Evolutionary conservation across 2,113 vertebrate genomes (phyloP).

Genomic region (Orthonyx spaldingii): DNA sequence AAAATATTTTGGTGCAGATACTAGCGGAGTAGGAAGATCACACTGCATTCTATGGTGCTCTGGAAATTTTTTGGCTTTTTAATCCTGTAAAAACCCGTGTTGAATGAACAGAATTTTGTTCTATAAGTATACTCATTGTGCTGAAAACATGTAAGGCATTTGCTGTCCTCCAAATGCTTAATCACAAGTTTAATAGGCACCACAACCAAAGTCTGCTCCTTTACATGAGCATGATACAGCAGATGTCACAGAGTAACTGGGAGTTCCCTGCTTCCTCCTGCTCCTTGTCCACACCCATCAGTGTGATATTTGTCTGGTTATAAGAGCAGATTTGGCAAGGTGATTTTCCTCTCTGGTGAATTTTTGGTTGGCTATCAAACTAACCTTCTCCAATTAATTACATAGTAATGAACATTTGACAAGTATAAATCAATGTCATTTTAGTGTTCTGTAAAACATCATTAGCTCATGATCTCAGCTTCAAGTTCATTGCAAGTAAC

Average conservation of each 20-base stretch:
- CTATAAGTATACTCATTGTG: neutral
- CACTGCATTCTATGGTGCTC: neutral
- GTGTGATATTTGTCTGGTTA: neutral
- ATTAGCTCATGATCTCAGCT: neutral
- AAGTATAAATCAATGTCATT: neutral
- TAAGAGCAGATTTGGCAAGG: constrained; percentile 44
- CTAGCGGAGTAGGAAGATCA: neutral
- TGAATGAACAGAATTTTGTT: neutral
- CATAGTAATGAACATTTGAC: neutral
- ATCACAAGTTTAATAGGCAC: neutral
- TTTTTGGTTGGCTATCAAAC: neutral
- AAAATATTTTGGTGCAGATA: neutral
- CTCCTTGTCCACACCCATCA: constrained; percentile 15
- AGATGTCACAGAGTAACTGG: neutral
- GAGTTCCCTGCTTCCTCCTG: constrained; percentile 18
- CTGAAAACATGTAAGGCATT: neutral
- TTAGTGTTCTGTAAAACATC: constrained; percentile 3
- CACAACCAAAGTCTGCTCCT: neutral
- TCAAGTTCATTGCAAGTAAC: neutral
- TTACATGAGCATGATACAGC: neutral
- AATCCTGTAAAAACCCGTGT: neutral
- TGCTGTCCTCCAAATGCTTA: neutral
- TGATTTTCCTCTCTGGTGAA: constrained; percentile 17
- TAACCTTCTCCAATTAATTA: neutral
- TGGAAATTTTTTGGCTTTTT: neutral